Percentiles rank a stretch among this genome's conserved stretches.
Conservation (phyloP, 2,797 vertebrate species). For the Eulemur coronatus region DNA sequence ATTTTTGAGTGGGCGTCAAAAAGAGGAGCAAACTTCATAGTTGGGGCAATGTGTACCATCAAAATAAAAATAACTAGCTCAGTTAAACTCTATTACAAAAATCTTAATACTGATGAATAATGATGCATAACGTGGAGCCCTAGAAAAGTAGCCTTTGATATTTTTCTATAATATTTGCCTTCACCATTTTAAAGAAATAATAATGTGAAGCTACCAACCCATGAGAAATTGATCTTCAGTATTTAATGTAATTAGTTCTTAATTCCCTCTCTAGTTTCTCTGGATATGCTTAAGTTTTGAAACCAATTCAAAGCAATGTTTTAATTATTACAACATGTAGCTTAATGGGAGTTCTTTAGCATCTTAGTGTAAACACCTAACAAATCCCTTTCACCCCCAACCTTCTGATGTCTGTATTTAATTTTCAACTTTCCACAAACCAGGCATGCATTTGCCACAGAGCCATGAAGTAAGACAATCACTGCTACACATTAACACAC, state of each 20-base stretch:
- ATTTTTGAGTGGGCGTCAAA: background rate
- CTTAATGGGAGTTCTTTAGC: slow-evolving; percentile 69
- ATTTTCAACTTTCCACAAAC: slow-evolving; percentile 67
- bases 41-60: background rate
- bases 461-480: slow-evolving; percentile 47
- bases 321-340: slow-evolving; percentile 78
- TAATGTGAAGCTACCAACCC: slow-evolving; percentile 67
- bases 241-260: slow-evolving; percentile 80
- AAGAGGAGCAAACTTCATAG: background rate
- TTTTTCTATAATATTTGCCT: slow-evolving; percentile 58
- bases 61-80: slow-evolving; percentile 5
- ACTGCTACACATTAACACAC: slow-evolving; percentile 8
- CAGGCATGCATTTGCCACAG: slow-evolving; percentile 51
- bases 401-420: slow-evolving; percentile 62
- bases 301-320: slow-evolving; percentile 77
- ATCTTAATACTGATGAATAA: slow-evolving; percentile 48
- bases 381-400: background rate
- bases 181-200: slow-evolving; percentile 67
- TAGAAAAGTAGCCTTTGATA: slow-evolving; percentile 65
- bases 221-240: slow-evolving; percentile 73
- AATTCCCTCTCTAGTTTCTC: slow-evolving; percentile 73
- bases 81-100: slow-evolving; percentile 46
- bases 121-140: background rate
- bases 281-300: slow-evolving; percentile 80
- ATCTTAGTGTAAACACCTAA: slow-evolving; percentile 69